A percentile compares a stretch with the other conserved stretches of the same genome.
These are phyloP conservation scores for Propithecus perrieri DNA, from an alignment of 2,797 vertebrate species.

Conservation along the genomic window DNA sequence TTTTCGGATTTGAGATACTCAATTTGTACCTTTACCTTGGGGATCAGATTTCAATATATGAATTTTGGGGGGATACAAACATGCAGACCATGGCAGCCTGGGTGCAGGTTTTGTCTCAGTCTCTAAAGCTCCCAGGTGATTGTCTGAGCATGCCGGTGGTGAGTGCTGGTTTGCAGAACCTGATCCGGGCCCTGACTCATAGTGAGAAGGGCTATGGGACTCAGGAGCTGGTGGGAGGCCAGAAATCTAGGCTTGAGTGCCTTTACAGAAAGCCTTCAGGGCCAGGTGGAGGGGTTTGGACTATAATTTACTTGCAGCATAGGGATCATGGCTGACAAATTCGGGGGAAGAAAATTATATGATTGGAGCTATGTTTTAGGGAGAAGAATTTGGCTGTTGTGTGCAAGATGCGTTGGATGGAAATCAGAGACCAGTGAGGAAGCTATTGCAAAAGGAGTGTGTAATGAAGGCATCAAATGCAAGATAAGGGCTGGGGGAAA, in stretches of 20 bases:
- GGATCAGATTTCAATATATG: neutral
- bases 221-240: neutral
- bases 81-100: neutral
- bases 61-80: neutral
- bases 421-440: neutral
- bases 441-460: neutral
- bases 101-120: neutral
- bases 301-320: neutral
- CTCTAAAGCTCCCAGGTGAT: neutral
- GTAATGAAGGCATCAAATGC: conserved; percentile 60
- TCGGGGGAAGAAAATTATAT: neutral
- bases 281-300: neutral
- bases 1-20: neutral
- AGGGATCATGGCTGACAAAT: neutral
- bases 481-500: conserved; percentile 49
- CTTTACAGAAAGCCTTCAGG: neutral
- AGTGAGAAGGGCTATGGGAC: neutral
- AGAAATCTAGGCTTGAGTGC: neutral
- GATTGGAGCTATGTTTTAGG: neutral
- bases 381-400: conserved; percentile 4
- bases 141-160: neutral
- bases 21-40: neutral
- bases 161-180: neutral
- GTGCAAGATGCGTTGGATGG: neutral
- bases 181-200: too few relatives aligned